These are phyloP conservation scores for Muscicapa adusta DNA, from an alignment of 2,113 vertebrate genomes.

Conservation along the genomic window DNA sequence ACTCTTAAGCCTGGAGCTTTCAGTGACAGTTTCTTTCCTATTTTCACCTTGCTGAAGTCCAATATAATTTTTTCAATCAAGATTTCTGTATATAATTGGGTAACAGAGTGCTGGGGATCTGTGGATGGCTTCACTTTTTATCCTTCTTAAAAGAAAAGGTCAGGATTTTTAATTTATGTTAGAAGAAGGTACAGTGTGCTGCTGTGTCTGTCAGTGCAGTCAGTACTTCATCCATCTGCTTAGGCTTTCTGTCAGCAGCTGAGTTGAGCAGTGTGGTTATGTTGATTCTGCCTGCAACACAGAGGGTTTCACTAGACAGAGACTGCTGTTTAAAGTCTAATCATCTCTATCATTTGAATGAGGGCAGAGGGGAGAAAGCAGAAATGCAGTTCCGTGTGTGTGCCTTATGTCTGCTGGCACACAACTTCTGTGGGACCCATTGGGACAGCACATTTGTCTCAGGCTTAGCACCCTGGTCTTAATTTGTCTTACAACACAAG, in stretches of 20 bases:
- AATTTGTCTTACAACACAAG: background rate
- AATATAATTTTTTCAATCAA: background rate
- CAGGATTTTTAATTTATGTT: background rate
- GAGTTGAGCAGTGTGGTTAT: background rate
- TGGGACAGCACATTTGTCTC: background rate
- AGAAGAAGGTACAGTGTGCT: background rate
- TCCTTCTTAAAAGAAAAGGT: background rate
- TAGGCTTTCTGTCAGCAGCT: background rate
- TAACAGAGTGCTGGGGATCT: background rate
- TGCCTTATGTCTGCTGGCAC: background rate
- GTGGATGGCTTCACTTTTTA: background rate
- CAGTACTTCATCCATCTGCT: background rate
- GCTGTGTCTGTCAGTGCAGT: background rate
- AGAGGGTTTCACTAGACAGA: background rate
- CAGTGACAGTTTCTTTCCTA: background rate
- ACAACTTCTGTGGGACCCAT: background rate
- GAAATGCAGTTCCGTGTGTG: background rate
- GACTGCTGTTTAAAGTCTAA: background rate
- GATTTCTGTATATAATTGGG: background rate
- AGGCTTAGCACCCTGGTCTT: background rate
- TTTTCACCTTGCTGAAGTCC: background rate
- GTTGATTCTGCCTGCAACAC: background rate
- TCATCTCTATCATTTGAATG: background rate
- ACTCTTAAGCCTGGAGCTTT: background rate
- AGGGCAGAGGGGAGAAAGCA: background rate